These are phyloP conservation scores for Thumatha senex DNA, from an alignment of 2,888 invertebrate genomes.

Conservation along the genomic window DNA sequence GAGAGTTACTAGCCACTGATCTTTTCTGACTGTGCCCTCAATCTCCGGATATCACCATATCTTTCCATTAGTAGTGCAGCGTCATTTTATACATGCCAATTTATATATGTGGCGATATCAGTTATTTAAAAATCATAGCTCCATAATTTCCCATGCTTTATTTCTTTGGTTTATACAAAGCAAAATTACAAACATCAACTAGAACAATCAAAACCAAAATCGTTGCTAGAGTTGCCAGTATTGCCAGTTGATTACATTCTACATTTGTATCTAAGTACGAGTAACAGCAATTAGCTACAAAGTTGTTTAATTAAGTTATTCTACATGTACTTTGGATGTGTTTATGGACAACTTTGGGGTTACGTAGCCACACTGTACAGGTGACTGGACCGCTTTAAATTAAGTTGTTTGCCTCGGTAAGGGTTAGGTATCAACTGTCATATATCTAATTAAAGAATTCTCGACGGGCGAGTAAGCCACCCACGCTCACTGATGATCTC, in stretches of 20 bases:
- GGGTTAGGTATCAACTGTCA: neutral
- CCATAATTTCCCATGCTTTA: too few species aligned
- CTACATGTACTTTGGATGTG: neutral
- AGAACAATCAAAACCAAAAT: neutral
- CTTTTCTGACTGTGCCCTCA: too few species aligned
- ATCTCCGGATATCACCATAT: too few species aligned
- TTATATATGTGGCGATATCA: too few species aligned
- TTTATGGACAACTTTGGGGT: neutral
- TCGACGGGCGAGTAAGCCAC: too few species aligned
- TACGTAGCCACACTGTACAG: neutral
- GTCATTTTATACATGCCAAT: too few species aligned
- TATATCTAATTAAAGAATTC: too few species aligned
- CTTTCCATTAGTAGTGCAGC: too few species aligned
- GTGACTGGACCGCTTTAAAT: neutral
- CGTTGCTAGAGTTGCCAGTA: too few species aligned
- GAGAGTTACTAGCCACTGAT: too few species aligned
- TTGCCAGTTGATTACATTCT: neutral
- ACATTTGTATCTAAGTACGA: neutral
- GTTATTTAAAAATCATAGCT: too few species aligned
- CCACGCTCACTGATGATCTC: too few species aligned
- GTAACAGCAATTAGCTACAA: neutral
- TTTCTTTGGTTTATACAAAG: neutral
- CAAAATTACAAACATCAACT: neutral
- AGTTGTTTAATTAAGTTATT: constrained; percentile 3
- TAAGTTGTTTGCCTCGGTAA: neutral